Evolutionary conservation across 2,113 vertebrate genomes (phyloP).

Genomic region (zebrafish (Danio rerio)): DNA sequence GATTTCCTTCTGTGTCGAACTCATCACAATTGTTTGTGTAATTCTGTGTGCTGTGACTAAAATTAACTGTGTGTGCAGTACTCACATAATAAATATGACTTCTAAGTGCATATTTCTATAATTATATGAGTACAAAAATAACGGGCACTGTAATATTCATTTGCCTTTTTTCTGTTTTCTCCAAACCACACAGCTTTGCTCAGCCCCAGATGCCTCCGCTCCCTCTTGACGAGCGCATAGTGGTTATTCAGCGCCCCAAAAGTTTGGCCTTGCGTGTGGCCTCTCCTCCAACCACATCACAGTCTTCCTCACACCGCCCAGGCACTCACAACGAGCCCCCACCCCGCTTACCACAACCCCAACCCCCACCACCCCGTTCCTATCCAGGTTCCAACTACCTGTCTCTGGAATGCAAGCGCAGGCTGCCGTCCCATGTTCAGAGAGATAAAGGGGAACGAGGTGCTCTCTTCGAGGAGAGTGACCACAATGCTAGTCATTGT

Average conservation of each 20-base stretch:
- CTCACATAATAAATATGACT: neutral
- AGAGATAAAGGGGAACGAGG: conserved; percentile 69
- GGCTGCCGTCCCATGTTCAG: conserved; percentile 64
- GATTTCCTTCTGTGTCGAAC: conserved; percentile 44
- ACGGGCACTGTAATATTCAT: neutral
- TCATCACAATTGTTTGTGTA: conserved; percentile 53
- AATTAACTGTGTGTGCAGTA: conserved; percentile 36
- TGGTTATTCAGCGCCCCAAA: conserved; percentile 82
- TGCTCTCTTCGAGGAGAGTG: conserved; percentile 50
- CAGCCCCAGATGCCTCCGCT: conserved; percentile 86
- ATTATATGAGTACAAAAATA: neutral
- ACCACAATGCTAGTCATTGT: conserved; percentile 72
- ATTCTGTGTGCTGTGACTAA: conserved; percentile 39
- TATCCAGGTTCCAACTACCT: conserved; percentile 69
- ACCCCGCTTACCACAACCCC: conserved; percentile 64
- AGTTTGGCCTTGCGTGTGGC: conserved; percentile 72
- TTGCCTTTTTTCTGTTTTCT: conserved; percentile 45
- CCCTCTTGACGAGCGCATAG: conserved; percentile 86
- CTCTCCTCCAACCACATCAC: conserved; percentile 72
- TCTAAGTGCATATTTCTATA: conserved; percentile 16
- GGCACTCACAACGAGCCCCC: conserved; percentile 62
- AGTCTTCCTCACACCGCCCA: conserved; percentile 70
- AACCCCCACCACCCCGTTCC: conserved; percentile 64
- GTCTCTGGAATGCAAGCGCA: conserved; percentile 77
- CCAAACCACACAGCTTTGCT: conserved; percentile 68